Evolutionary conservation across 1,140 invertebrate species (phyloP), one percentile per base, ranked within the genome.

Genomic region (Neodiprion fabricii): DNA sequence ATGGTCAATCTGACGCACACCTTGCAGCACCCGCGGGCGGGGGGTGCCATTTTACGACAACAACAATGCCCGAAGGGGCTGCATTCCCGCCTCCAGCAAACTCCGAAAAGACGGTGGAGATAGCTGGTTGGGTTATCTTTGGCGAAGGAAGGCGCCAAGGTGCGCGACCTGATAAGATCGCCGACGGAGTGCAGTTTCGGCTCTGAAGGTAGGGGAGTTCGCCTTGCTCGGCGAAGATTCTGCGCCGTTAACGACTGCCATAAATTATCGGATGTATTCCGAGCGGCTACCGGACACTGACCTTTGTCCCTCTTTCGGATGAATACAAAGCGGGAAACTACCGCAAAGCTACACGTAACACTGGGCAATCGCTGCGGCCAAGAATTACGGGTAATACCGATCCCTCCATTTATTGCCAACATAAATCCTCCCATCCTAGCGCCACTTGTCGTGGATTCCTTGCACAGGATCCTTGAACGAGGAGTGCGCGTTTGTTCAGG

Each of bases 241-340:
- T 61, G 53, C 53, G n/a, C 53, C 11, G 53, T 61, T 61, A 61
- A 61, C 53, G 53, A 61, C 53, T 17, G n/a, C 53, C 53, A 61
- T 61, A 61, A 61, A 61, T 61, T 61, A 61, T 61, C 53, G 53
- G 11, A 61, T 61, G n/a, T 61, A 7, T 61, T 61, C 53, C 53
- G 53, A 17, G 11, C 11, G 5, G 53, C 53, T 61, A 61, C 53
- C 53, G 53, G 53, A 61, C 53, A 61, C 53, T 61, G 53, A 61
- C 11, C 53, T 61, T 9, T 61, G 53, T 5, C 11, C 53, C 53
- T 61, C 11, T 61, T 61, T 61, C n/a, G 11, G 53, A 61, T 61
- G 53, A 61, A 61, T 61, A 61, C 53, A 61, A 61, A 40, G 28
- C 28, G 28, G 28, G 28, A 40, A 40, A 40, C 28, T 2, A 61